Percentiles rank a stretch among this genome's conserved stretches.
Evolutionary conservation across 2,888 invertebrate species (phyloP).

Genomic region (Heliconius erato): DNA sequence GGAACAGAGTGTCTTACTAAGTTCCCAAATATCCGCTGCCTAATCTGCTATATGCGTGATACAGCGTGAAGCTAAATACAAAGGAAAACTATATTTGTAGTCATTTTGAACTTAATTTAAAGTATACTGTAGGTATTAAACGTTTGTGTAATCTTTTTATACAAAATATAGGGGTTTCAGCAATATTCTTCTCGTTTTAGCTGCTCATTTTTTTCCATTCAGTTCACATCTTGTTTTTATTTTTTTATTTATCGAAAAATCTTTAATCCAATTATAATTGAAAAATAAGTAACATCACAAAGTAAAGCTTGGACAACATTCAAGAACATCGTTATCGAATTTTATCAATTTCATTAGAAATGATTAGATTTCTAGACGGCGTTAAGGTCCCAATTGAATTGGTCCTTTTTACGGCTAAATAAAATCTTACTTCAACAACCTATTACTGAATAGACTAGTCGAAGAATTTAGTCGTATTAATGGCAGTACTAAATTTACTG

Average conservation of each 20-base stretch:
- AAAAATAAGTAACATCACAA: background rate
- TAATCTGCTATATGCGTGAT: background rate
- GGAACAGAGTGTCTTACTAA: background rate
- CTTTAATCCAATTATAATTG: background rate
- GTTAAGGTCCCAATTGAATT: conserved; percentile 23
- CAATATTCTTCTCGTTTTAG: too few species aligned
- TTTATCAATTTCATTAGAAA: conserved; percentile 21
- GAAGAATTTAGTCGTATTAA: background rate
- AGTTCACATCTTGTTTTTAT: background rate
- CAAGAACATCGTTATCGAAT: conserved; percentile 17
- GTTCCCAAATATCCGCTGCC: background rate
- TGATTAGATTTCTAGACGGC: conserved; percentile 27
- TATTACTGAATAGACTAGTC: background rate
- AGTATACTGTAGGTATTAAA: too few species aligned
- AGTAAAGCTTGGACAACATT: conserved; percentile 4
- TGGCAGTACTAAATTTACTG: background rate
- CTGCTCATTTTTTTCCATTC: background rate
- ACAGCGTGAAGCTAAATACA: background rate
- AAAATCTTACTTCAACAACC: conserved; percentile 11
- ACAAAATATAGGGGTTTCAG: too few species aligned
- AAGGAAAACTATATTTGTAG: background rate
- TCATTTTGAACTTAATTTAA: too few species aligned
- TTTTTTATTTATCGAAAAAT: conserved; percentile 1
- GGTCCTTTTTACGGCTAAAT: conserved; percentile 14
- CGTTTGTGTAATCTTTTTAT: too few species aligned